These are phyloP conservation scores for Rhinella marina DNA, from an alignment of 2,797 vertebrate species.

Conservation along the genomic window DNA sequence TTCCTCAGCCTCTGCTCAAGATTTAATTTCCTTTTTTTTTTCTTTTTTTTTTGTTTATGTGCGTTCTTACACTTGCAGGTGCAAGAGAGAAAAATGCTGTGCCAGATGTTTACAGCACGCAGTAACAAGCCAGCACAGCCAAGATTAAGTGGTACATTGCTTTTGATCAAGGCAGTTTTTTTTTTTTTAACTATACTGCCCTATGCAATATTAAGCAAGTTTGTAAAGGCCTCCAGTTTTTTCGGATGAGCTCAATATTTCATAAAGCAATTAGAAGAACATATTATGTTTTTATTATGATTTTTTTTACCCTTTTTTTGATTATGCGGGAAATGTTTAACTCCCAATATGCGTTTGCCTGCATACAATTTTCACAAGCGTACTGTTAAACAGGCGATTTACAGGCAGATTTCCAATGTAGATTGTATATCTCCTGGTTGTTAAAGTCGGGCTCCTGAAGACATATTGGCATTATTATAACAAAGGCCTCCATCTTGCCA, in stretches of 20 bases:
- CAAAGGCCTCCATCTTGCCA: conserved; percentile 49
- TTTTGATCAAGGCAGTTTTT: conserved; percentile 63
- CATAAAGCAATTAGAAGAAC: conserved; percentile 49
- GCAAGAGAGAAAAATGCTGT: conserved; percentile 70
- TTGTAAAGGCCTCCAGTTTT: conserved; percentile 62
- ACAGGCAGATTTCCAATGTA: conserved; percentile 40
- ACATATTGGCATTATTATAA: conserved; percentile 58
- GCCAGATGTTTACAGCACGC: conserved; percentile 76
- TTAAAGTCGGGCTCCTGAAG: conserved; percentile 56
- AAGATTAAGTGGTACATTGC: conserved; percentile 72
- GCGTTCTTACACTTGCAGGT: conserved; percentile 78
- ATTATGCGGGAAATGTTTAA: conserved; percentile 46
- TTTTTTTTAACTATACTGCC: conserved; percentile 59
- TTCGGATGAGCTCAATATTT: conserved; percentile 62
- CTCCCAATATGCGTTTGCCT: conserved; percentile 58
- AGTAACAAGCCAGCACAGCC: conserved; percentile 68
- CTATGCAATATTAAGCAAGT: conserved; percentile 68
- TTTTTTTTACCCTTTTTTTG: conserved; percentile 4
- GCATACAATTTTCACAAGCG: conserved; percentile 58
- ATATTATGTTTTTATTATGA: conserved; percentile 57
- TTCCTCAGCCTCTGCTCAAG: conserved; percentile 69
- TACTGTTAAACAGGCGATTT: conserved; percentile 50
- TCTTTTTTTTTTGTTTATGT: conserved; percentile 73
- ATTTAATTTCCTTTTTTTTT: conserved; percentile 75
- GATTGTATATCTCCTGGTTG: conserved; percentile 51